Conservation (phyloP, 2,113 vertebrate genomes). For the Prunella fulvescens region DNA sequence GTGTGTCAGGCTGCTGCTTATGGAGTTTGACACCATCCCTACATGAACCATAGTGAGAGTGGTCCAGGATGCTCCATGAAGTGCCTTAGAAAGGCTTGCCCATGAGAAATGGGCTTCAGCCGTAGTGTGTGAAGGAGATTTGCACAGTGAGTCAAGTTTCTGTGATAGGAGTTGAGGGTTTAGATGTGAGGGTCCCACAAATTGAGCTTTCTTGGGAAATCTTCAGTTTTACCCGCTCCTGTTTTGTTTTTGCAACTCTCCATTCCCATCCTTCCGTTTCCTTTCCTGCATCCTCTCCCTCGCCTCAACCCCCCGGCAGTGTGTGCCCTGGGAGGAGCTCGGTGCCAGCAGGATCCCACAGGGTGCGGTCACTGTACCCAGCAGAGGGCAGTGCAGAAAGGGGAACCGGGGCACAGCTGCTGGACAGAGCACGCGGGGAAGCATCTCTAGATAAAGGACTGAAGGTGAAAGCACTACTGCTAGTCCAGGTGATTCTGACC, state of each 20-base stretch:
- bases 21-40: neutral
- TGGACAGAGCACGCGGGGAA: neutral
- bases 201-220: neutral
- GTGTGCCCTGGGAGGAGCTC: neutral
- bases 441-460: neutral
- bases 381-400: neutral
- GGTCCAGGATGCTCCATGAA: neutral
- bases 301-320: neutral
- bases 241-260: neutral
- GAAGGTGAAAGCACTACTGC: neutral
- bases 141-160: neutral
- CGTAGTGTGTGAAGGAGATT: neutral
- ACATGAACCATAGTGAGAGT: neutral
- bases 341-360: rapidly evolving
- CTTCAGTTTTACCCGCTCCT: neutral
- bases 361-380: neutral
- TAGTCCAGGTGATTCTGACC: neutral
- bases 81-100: neutral
- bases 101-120: neutral
- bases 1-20: neutral
- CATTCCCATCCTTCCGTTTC: neutral
- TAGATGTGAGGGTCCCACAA: neutral
- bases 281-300: neutral
- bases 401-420: neutral
- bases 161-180: neutral